Evolutionary conservation across 2,113 vertebrate species (phyloP).

Genomic region (Cynocephalus volans): DNA sequence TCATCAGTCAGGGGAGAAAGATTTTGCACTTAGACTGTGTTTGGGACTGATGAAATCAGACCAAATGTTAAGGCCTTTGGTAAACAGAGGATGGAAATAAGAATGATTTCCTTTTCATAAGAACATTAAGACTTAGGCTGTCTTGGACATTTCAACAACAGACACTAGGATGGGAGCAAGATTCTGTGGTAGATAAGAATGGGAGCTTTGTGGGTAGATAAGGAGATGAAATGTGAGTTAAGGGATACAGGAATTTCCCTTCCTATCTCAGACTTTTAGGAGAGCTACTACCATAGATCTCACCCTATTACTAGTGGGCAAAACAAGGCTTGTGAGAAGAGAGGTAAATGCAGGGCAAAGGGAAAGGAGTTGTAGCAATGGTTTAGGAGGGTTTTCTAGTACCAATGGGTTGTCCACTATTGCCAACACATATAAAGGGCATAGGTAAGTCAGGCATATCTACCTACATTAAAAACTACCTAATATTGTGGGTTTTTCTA

Average conservation of each 20-base stretch:
- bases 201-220: background rate
- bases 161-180: background rate
- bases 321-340: background rate
- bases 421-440: background rate
- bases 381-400: background rate
- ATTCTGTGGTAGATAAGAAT: background rate
- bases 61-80: background rate
- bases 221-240: slow-evolving; percentile 6
- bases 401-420: background rate
- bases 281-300: background rate
- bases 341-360: background rate
- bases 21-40: background rate
- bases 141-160: background rate
- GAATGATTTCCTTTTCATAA: slow-evolving; percentile 1
- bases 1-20: background rate
- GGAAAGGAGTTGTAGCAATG: background rate
- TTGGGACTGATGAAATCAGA: background rate
- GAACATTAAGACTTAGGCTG: slow-evolving; percentile 4
- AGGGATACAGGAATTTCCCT: background rate
- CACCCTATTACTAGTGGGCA: background rate
- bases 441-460: background rate
- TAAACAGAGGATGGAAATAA: background rate
- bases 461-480: background rate
- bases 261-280: background rate
- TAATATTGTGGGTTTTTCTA: background rate